Conservation (phyloP, 2,888 invertebrate genomes). For the Drosophila algonquin region DNA sequence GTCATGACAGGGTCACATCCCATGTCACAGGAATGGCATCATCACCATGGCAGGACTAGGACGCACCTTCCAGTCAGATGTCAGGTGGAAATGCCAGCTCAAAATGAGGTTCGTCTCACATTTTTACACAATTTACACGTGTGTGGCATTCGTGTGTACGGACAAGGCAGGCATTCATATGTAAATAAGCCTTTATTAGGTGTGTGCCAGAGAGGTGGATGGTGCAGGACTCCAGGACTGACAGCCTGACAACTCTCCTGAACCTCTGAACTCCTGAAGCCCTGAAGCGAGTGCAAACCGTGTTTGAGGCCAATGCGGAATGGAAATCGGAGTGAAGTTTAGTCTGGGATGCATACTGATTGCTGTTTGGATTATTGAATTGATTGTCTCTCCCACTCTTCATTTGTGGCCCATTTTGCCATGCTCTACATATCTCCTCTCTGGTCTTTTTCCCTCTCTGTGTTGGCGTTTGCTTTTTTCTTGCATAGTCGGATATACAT, state of each 20-base stretch:
- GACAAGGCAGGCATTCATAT: slow-evolving; percentile 48
- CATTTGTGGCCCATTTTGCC: neutral
- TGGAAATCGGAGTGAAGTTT: slow-evolving; percentile 16
- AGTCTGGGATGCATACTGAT: slow-evolving; percentile 31
- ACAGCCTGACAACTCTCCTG: slow-evolving; percentile 6
- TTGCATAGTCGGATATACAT: neutral
- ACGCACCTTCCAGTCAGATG: slow-evolving; percentile 23
- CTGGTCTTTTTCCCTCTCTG: neutral
- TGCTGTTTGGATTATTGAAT: slow-evolving; percentile 41
- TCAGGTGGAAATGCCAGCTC: slow-evolving; percentile 18
- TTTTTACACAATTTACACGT: slow-evolving; percentile 71
- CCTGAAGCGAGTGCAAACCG: neutral
- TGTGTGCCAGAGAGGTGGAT: slow-evolving; percentile 7
- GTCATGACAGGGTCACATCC: slow-evolving; percentile 35
- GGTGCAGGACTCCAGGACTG: neutral
- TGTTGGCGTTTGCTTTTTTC: neutral
- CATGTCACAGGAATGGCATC: neutral
- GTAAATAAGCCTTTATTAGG: slow-evolving; percentile 39
- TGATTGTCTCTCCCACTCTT: slow-evolving; percentile 23
- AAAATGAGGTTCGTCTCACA: slow-evolving; percentile 25
- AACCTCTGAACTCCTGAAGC: neutral
- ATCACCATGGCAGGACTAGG: slow-evolving; percentile 1
- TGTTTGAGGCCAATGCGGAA: slow-evolving; percentile 15
- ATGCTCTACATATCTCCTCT: neutral
- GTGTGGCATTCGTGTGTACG: slow-evolving; percentile 48